These are phyloP conservation scores for Procavia capensis DNA, from an alignment of 2,113 vertebrate genomes.

Conservation along the genomic window DNA sequence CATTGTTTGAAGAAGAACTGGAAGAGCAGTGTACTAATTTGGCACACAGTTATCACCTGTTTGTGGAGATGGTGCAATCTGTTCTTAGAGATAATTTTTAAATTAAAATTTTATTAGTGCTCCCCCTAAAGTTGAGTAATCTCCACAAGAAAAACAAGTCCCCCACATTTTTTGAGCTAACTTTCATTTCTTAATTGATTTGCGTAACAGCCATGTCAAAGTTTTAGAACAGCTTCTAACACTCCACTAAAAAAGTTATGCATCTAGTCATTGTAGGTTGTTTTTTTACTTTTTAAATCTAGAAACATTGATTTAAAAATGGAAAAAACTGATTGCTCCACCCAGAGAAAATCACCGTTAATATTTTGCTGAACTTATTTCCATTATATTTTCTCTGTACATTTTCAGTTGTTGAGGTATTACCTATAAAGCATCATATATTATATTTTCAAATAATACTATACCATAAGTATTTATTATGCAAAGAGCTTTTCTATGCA, in stretches of 20 bases:
- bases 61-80: background rate
- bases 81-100: slow-evolving; percentile 30
- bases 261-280: background rate
- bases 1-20: background rate
- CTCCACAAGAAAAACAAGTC: background rate
- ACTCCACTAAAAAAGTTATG: background rate
- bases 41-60: background rate
- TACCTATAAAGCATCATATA: background rate
- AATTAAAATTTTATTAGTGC: slow-evolving; percentile 46
- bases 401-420: background rate
- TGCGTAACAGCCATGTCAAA: background rate
- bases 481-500: background rate
- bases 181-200: background rate
- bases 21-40: background rate
- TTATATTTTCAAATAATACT: background rate
- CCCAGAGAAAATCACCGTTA: background rate
- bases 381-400: background rate
- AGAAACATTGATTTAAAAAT: slow-evolving; percentile 30
- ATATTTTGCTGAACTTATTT: background rate
- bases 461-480: background rate
- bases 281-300: slow-evolving; percentile 24
- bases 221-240: background rate
- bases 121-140: slow-evolving; percentile 23
- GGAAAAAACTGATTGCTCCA: background rate
- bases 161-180: background rate